Base-by-base conservation (phyloP, 2,888 invertebrate species). In the Oscheius sp. region DNA sequence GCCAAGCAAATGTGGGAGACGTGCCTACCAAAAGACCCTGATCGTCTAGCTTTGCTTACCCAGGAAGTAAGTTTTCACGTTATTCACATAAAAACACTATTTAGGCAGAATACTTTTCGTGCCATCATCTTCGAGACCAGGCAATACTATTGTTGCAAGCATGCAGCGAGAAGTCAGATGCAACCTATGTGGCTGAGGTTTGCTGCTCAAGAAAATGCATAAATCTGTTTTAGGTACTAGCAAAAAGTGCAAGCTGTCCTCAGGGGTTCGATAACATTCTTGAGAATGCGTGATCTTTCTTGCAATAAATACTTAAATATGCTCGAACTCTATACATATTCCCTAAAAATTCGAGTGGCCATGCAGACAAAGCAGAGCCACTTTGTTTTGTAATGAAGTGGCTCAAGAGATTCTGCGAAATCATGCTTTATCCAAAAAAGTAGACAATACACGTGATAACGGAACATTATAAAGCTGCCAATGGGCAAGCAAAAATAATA, bases 11-110 rank as follows among this genome's bases (percentile, higher is more conserved):
- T 86, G 7, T 88, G 88, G 88, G 88, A 88, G 71, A 84, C 86
- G 2, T 87, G 87, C 76, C 78, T 88, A 51, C 88, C 88, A 33
- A 88, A 88, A 72, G 87, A 87, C 68, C 87, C 87, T 11, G 86
- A 85, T 70, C 76, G 84, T 37, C 76, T 85, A 51, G 85, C 85
- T n/a, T 73, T 85, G 73, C 78, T 85, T 9, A 83, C 84, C 2
- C 85, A 85, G 77, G 86, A 85, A 57, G 73, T 71, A 50, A 5
- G 21, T 10, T 51, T 13, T 55, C 33, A 2, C 58, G n/a, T 55
- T 13, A 48, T 21, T 48, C 21, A 2, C n/a, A 13, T 3, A 51
- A n/a, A 10, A 2, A 11, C 32, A 7, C 70, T 1, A 33, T 76
- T 55, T 70, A 79, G 76, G 86, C 87, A 1, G 88, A 88, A 13